Percentiles rank a stretch among this genome's conserved stretches.
These are phyloP conservation scores for Cranoglanis bouderius DNA, from an alignment of 2,113 vertebrate species.

Conservation along the genomic window DNA sequence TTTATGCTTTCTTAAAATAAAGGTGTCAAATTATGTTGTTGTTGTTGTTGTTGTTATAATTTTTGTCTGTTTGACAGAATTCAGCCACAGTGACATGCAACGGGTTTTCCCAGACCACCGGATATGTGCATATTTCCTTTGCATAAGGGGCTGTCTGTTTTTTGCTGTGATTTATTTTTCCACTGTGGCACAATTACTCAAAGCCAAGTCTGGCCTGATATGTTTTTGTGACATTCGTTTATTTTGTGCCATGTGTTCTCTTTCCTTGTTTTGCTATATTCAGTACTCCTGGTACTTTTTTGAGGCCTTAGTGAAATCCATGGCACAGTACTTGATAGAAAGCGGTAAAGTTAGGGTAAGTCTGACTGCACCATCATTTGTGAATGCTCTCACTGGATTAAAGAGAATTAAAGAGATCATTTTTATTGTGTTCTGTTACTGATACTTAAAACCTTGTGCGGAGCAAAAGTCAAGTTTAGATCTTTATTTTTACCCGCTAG, in stretches of 20 bases:
- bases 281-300: constrained; percentile 99
- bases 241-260: neutral
- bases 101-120: neutral
- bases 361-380: constrained; percentile 15
- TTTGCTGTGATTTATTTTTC: neutral
- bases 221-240: neutral
- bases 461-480: neutral
- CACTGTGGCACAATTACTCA: neutral
- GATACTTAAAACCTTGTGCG: neutral
- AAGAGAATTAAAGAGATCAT: neutral
- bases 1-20: neutral
- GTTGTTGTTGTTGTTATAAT: neutral
- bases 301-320: constrained; percentile 94
- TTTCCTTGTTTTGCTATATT: constrained; percentile 54
- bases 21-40: neutral
- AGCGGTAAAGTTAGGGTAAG: constrained; percentile 90
- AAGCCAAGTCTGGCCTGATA: neutral
- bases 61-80: neutral
- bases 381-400: neutral
- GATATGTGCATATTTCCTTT: neutral
- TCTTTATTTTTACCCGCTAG: neutral
- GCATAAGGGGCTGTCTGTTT: neutral
- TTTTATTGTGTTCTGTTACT: neutral
- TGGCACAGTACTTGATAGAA: constrained; percentile 96
- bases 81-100: neutral